Conservation (phyloP, 2,888 invertebrate species). For the Meiosimyza platycephala region DNA sequence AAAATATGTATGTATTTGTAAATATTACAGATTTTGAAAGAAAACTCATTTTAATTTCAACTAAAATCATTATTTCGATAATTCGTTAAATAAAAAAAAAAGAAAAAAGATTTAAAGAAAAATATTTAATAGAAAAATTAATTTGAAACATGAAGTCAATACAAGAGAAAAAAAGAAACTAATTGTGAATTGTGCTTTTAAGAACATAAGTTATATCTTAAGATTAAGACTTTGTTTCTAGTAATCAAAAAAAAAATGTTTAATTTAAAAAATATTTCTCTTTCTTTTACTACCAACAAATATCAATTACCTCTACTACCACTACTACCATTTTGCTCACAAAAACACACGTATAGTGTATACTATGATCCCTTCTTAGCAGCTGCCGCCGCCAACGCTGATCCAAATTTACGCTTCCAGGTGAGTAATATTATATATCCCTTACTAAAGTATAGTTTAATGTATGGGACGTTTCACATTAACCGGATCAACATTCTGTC, state of each 20-base stretch:
- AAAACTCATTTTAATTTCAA: not conserved
- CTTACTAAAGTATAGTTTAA: too few relatives aligned
- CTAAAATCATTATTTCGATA: constrained; percentile 34
- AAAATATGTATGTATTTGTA: not conserved
- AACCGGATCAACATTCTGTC: not conserved
- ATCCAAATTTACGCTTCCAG: constrained; percentile 92
- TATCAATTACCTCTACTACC: too few relatives aligned
- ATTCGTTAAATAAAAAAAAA: not conserved
- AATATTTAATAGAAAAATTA: constrained; percentile 28
- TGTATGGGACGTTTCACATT: too few relatives aligned
- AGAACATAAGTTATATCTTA: constrained; percentile 49
- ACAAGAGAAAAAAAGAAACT: constrained; percentile 30
- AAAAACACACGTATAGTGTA: constrained; percentile 71
- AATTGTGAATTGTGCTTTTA: constrained; percentile 64
- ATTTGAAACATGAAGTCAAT: constrained; percentile 31
- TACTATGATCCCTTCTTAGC: constrained; percentile 97
- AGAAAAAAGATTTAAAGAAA: constrained; percentile 16
- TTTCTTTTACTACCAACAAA: too few relatives aligned
- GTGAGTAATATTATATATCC: constrained; percentile 69
- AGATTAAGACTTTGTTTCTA: too few relatives aligned
- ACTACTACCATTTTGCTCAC: not conserved
- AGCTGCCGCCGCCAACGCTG: constrained; percentile 83
- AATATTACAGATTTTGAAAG: not conserved
- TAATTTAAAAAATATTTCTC: too few relatives aligned
- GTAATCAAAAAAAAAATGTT: too few relatives aligned